phyloP scores from a whole-genome alignment of 1,140 invertebrate species.

The Wiebesia pumilae region DNA sequence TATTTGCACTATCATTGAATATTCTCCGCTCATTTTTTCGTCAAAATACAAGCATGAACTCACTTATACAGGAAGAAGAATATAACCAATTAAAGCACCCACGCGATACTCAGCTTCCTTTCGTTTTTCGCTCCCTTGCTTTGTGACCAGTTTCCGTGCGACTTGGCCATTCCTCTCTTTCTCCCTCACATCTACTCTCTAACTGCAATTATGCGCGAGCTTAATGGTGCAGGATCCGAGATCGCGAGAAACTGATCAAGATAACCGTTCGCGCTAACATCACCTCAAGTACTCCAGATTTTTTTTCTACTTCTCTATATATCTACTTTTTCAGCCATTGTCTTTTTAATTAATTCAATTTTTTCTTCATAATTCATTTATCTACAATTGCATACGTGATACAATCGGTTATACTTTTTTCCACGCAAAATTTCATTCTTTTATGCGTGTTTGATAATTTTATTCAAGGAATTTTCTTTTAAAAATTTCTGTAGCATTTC shows the following conservation, averaged over 20 bases:
- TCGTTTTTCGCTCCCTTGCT: neutral
- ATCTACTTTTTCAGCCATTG: neutral
- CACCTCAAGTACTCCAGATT: neutral
- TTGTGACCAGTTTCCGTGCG: slow-evolving; percentile 17
- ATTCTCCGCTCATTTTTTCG: neutral
- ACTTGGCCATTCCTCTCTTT: neutral
- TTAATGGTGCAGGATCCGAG: slow-evolving; percentile 11
- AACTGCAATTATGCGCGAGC: neutral
- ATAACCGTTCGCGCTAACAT: neutral
- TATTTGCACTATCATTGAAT: neutral
- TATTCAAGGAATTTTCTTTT: too few relatives aligned
- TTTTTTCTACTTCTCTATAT: neutral
- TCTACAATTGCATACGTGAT: neutral
- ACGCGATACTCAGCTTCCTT: slow-evolving; percentile 1
- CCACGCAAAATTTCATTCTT: too few relatives aligned
- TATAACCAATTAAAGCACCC: slow-evolving; percentile 22
- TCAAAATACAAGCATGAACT: neutral
- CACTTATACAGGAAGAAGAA: neutral
- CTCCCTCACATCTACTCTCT: neutral
- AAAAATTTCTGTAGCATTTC: too few relatives aligned
- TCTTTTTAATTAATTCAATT: neutral
- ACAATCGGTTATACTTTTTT: too few relatives aligned
- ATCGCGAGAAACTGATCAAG: slow-evolving; percentile 31
- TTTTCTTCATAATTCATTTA: neutral
- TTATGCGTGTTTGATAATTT: too few relatives aligned